Conservation (phyloP, 2,888 invertebrate genomes). For the Scaptomyza flava region DNA sequence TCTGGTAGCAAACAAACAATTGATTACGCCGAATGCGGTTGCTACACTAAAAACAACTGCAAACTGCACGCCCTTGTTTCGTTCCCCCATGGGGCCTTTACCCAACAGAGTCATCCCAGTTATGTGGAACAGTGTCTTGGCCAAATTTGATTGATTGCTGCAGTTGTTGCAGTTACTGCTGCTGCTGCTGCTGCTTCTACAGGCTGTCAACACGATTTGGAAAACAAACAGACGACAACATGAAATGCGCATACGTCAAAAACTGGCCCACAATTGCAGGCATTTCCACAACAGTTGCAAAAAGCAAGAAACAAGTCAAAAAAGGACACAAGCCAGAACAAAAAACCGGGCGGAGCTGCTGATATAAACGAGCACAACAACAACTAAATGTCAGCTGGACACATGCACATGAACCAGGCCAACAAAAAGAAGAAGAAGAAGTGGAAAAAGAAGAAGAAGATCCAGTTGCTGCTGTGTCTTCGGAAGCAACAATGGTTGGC, state of each 20-base stretch:
- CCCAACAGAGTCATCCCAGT: conserved; percentile 50
- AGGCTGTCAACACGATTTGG: conserved; percentile 83
- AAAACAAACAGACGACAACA: conserved; percentile 59
- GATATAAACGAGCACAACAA: conserved; percentile 34
- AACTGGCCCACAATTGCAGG: conserved; percentile 78
- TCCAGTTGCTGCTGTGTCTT: conserved; percentile 33
- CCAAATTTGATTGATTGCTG: conserved; percentile 77
- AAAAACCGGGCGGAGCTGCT: conserved; percentile 59
- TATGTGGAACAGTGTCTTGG: conserved; percentile 48
- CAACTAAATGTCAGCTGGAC: conserved; percentile 72
- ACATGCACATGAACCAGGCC: conserved; percentile 51
- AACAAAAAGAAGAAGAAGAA: conserved; percentile 13
- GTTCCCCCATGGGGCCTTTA: conserved; percentile 70
- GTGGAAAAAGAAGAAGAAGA: not conserved
- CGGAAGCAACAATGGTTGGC: conserved; percentile 69
- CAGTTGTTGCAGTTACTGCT: conserved; percentile 17
- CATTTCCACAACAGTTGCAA: conserved; percentile 40
- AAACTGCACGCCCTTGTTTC: conserved; percentile 15
- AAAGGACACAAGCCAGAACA: conserved; percentile 30
- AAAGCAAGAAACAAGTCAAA: conserved; percentile 16
- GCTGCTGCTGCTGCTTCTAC: conserved; percentile 31
- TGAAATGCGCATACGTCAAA: conserved; percentile 68
- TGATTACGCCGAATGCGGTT: conserved; percentile 80
- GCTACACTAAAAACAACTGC: conserved; percentile 43
- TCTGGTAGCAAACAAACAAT: conserved; percentile 70